These are phyloP conservation scores for Turritopsis rubra DNA, from an alignment of 30 jellyfish, hydroid and myxozoan genomes.

Conservation along the genomic window DNA sequence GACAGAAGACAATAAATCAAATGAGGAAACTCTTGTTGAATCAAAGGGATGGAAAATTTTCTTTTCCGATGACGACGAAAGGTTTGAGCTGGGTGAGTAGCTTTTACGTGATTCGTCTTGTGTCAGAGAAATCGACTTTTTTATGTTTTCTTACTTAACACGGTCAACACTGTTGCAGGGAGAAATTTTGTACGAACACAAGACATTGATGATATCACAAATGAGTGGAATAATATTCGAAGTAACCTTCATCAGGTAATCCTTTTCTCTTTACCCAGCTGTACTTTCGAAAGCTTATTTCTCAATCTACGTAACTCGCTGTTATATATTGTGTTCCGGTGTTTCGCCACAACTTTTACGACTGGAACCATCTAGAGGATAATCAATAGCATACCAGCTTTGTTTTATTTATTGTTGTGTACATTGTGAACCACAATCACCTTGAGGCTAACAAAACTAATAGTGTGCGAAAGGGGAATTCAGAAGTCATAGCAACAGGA, in stretches of 20 bases:
- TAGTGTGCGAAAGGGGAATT: too few relatives aligned
- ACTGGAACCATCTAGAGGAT: too few relatives aligned
- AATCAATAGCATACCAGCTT: too few relatives aligned
- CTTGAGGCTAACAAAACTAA: too few relatives aligned
- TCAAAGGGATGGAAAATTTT: constrained; percentile 16
- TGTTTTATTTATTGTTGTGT: too few relatives aligned
- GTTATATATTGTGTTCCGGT: too few relatives aligned
- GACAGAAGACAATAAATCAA: background rate
- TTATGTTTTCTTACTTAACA: background rate
- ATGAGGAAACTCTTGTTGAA: constrained; percentile 1
- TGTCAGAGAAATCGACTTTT: background rate
- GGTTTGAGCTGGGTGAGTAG: constrained; percentile 28
- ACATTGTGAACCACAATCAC: too few relatives aligned
- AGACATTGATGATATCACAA: constrained; percentile 10
- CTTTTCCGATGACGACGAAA: constrained; percentile 45
- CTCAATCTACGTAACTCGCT: too few relatives aligned
- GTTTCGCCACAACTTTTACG: too few relatives aligned
- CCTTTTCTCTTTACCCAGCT: background rate
- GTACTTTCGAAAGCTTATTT: too few relatives aligned
- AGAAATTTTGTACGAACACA: constrained; percentile 14
- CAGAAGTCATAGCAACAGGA: too few relatives aligned
- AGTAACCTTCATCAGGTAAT: constrained; percentile 14
- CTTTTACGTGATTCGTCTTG: background rate
- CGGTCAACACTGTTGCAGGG: background rate
- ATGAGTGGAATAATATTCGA: constrained; percentile 24